Evolutionary conservation across 1,140 invertebrate species (phyloP).

Genomic region (Hestina assimilis): DNA sequence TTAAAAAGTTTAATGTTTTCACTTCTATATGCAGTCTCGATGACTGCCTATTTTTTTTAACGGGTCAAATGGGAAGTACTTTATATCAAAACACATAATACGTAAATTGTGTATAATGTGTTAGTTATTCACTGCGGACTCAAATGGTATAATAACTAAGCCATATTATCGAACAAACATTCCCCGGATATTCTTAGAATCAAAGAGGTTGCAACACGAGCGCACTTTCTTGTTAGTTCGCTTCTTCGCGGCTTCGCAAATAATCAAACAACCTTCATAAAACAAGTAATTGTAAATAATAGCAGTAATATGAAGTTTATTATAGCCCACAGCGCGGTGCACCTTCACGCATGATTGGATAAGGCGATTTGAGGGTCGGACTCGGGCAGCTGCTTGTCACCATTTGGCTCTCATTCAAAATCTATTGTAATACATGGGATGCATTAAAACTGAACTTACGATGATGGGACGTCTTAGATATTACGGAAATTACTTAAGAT

Average conservation of each 20-base stretch:
- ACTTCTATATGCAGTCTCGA: too few relatives aligned
- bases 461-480: constrained; percentile 11
- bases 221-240: not conserved
- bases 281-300: constrained; percentile 39
- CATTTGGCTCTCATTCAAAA: constrained; percentile 61
- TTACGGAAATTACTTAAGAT: constrained; percentile 3
- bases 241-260: constrained; percentile 1
- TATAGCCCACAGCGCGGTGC: constrained; percentile 33
- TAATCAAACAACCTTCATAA: constrained; percentile 10
- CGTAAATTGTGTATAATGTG: too few relatives aligned
- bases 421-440: constrained; percentile 36
- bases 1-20: too few relatives aligned
- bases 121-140: too few relatives aligned
- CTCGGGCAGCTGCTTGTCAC: constrained; percentile 49
- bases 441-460: constrained; percentile 16
- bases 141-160: too few relatives aligned
- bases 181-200: not conserved
- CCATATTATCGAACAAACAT: not conserved
- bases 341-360: constrained; percentile 65
- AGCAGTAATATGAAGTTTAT: constrained; percentile 42
- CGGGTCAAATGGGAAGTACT: too few relatives aligned
- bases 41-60: too few relatives aligned
- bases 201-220: not conserved
- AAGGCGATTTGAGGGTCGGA: constrained; percentile 54
- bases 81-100: too few relatives aligned